phyloP scores from a whole-genome alignment of 2,113 vertebrate genomes.

The Tinamus guttatus region DNA sequence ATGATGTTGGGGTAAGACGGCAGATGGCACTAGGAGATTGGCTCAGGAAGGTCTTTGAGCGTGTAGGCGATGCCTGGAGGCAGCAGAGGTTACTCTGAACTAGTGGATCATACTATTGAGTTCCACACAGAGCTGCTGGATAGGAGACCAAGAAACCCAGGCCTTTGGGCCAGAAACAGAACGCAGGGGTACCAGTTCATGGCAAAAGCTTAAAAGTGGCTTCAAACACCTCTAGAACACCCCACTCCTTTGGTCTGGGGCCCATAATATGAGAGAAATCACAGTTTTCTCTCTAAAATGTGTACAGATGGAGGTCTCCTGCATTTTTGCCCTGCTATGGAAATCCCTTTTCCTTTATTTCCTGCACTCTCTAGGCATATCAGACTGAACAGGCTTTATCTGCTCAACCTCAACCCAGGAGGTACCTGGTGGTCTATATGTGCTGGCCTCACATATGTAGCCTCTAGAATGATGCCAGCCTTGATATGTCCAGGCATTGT shows the following conservation, averaged over 20 bases:
- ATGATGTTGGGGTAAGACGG: accelerated
- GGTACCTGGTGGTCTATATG: too few species aligned
- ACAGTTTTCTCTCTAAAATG: not conserved
- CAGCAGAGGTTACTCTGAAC: not conserved
- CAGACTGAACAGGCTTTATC: not conserved
- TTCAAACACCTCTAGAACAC: not conserved
- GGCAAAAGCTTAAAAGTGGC: not conserved
- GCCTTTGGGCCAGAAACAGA: not conserved
- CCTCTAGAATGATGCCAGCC: not conserved
- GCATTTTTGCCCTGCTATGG: not conserved
- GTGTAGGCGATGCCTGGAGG: accelerated
- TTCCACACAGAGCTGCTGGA: too few species aligned
- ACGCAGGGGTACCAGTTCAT: not conserved
- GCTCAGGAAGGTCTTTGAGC: not conserved
- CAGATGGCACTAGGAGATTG: not conserved
- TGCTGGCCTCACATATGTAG: too few species aligned
- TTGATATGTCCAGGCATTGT: too few species aligned
- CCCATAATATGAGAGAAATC: not conserved
- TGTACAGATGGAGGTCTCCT: not conserved
- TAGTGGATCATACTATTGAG: not conserved
- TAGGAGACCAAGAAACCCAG: not conserved
- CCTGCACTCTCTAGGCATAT: accelerated
- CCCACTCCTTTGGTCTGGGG: not conserved
- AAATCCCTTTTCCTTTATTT: not conserved
- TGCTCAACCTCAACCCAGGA: too few species aligned